Base-by-base conservation (phyloP, 1,140 invertebrate genomes). In the Ceratina japonica region DNA sequence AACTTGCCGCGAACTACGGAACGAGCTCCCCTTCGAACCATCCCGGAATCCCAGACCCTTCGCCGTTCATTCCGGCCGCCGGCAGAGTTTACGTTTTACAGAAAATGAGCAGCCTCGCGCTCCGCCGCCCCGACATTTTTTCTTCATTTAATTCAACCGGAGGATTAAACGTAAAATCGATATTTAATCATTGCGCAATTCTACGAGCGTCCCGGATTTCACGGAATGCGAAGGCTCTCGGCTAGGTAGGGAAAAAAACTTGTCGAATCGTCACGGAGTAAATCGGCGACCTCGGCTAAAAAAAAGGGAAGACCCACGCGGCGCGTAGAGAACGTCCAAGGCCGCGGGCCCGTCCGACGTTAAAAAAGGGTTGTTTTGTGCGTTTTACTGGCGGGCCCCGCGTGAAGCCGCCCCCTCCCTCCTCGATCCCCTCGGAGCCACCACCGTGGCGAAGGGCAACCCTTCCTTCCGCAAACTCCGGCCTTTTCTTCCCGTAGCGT, bases 341-440 rank as follows among this genome's bases (percentile, higher is more conserved):
- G 52, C 63, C 79, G 51, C 20, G 61, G 52, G 49, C 1, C n/a
- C 16, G 27, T 31, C 65, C 16, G 18, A 74, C 52, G 63, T 37
- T 15, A 56, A 64, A 74, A 89, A 91, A 89, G 90, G 87, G 87
- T 90, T 90, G 87, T 86, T 90, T 87, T 89, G 85, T 87, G 44
- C 70, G 73, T 81, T 87, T 84, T 84, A 80, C 51, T 52, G 27
- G 44, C 49, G 56, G 12, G 16, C 12, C 75, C 54, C 44, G 64
- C 64, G 74, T 77, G 69, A 82, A 74, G 78, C n/a, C n/a, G 85
- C 49, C 75, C n/a, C n/a, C n/a, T n/a, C n/a, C n/a, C n/a, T n/a
- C n/a, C n/a, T n/a, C n/a, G n/a, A n/a, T n/a, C n/a, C n/a, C n/a
- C n/a, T n/a, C n/a, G n/a, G 69, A 59, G 75, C 31, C 80, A 74